These are phyloP conservation scores for Synanthedon vespiformis DNA, from an alignment of 2,888 invertebrate species.

Conservation along the genomic window DNA sequence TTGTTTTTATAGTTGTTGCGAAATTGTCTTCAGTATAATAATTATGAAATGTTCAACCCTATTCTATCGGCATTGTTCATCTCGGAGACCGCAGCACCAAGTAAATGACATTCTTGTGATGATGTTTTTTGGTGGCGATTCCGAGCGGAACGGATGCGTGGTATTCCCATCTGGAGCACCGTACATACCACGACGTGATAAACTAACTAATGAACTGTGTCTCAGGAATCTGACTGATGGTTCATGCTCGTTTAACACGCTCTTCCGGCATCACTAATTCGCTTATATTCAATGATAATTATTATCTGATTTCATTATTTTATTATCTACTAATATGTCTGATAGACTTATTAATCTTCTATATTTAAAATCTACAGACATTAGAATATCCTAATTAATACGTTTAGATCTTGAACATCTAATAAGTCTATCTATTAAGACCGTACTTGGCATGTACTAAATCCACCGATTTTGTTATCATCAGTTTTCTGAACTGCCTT, in stretches of 20 bases:
- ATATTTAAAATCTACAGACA: too few species aligned
- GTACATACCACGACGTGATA: conserved; percentile 18
- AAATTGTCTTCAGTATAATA: too few species aligned
- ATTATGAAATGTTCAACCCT: conserved; percentile 14
- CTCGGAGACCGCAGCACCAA: conserved; percentile 7
- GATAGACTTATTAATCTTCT: too few species aligned
- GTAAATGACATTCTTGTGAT: conserved; percentile 54
- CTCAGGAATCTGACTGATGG: conserved; percentile 20
- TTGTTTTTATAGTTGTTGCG: too few species aligned
- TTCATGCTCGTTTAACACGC: background rate
- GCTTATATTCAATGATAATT: too few species aligned
- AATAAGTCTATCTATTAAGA: too few species aligned
- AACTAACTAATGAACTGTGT: conserved; percentile 35
- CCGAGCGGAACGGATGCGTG: conserved; percentile 47
- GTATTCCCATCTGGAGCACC: conserved; percentile 27
- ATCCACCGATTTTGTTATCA: too few species aligned
- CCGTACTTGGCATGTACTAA: too few species aligned
- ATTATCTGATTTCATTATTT: too few species aligned
- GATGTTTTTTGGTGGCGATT: conserved; percentile 52
- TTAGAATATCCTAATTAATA: too few species aligned
- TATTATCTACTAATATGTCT: too few species aligned
- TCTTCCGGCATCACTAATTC: background rate
- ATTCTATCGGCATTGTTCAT: conserved; percentile 17
- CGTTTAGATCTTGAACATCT: too few species aligned
- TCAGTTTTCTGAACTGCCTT: background rate